Conservation (phyloP, 2,797 vertebrate species). For the Setipinna tenuifilis region DNA sequence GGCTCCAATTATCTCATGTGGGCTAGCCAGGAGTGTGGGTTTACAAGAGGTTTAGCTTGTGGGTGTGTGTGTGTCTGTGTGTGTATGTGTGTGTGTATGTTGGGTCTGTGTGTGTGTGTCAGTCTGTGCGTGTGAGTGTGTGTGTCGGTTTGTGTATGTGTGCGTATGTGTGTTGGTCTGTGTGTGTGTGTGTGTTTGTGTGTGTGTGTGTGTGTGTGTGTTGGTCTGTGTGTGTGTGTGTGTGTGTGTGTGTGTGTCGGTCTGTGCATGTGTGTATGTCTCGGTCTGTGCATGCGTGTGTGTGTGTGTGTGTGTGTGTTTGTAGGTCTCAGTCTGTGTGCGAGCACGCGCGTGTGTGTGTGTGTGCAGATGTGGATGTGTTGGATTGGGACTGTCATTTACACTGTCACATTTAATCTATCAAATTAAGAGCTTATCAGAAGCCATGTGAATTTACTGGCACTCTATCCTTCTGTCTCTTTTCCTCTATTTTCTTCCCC, state of each 20-base stretch:
- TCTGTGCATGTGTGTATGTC: neutral
- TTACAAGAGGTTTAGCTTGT: constrained; percentile 10
- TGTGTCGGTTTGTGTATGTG: neutral
- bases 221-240: neutral
- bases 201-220: neutral
- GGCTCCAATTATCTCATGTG: constrained; percentile 21
- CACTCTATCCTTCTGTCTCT: too few species aligned
- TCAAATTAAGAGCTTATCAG: neutral
- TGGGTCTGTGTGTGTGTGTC: neutral
- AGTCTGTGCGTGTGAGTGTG: neutral
- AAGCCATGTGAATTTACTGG: neutral
- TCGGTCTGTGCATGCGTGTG: neutral
- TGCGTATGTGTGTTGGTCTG: neutral
- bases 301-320: neutral
- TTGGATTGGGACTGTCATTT: neutral
- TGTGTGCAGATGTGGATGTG: neutral
- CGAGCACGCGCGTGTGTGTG: neutral
- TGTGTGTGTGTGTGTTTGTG: neutral
- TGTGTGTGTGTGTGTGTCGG: neutral
- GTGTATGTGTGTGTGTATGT: neutral
- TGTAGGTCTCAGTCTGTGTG: neutral
- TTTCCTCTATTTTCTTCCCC: neutral
- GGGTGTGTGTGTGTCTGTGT: neutral
- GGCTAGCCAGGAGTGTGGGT: neutral
- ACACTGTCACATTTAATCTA: neutral